phyloP scores from a whole-genome alignment of 2,888 invertebrate genomes.

The Hyles lineata region DNA sequence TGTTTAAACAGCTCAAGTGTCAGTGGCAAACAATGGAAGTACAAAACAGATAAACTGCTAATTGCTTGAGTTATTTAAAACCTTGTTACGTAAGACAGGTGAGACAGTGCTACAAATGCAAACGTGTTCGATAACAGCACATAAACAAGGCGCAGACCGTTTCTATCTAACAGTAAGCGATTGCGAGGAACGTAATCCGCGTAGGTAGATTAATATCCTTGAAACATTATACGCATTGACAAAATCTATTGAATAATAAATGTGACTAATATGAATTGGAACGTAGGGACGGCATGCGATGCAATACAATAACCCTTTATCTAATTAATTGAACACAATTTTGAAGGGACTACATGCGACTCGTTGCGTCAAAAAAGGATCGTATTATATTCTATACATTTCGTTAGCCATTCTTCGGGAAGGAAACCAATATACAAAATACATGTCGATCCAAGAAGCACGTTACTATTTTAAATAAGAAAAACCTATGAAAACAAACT shows the following conservation, averaged over 20 bases:
- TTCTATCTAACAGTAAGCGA: neutral
- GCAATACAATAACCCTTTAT: no score
- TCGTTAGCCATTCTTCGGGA: no score
- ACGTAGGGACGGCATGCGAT: neutral
- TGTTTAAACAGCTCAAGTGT: neutral
- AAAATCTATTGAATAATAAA: neutral
- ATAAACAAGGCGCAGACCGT: neutral
- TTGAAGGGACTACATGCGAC: no score
- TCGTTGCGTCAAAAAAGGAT: no score
- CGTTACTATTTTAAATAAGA: no score
- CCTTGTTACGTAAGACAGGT: neutral
- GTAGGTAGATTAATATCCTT: conserved; percentile 11
- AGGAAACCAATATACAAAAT: no score
- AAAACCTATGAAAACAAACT: no score
- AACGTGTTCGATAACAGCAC: neutral
- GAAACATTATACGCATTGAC: conserved; percentile 1
- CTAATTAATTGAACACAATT: no score
- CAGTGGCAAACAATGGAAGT: neutral
- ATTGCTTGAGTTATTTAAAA: neutral
- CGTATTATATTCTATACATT: no score
- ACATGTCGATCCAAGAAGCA: no score
- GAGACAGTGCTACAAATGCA: neutral
- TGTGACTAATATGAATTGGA: neutral
- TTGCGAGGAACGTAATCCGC: neutral
- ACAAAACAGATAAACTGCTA: neutral